Conservation (phyloP, 1,140 invertebrate genomes). For the Mesaphorura yosii region DNA sequence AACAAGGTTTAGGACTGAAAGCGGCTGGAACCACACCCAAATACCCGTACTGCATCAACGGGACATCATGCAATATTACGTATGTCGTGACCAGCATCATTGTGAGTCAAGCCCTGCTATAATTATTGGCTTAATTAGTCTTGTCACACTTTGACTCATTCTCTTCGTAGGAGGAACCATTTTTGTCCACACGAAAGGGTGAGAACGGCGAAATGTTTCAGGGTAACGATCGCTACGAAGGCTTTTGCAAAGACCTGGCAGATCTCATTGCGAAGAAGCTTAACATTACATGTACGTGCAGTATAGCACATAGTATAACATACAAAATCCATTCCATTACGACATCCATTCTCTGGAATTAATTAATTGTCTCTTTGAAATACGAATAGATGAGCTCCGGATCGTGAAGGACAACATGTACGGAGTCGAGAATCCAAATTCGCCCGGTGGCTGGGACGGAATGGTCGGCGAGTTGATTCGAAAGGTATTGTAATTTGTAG, state of each 20-base stretch:
- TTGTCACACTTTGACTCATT: no score
- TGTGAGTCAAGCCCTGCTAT: constrained; percentile 45
- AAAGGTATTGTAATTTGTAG: constrained; percentile 17
- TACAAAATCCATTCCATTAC: neutral
- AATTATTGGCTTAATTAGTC: no score
- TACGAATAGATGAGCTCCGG: constrained; percentile 21
- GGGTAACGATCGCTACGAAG: constrained; percentile 77
- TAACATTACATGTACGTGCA: constrained; percentile 70
- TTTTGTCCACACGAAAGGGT: constrained; percentile 63
- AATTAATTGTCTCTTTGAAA: neutral
- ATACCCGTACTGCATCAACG: no score
- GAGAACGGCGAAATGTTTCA: constrained; percentile 42
- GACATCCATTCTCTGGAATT: neutral
- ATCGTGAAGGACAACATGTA: constrained; percentile 28
- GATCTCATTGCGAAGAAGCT: constrained; percentile 66
- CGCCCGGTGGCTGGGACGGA: constrained; percentile 28
- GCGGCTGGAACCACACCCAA: no score
- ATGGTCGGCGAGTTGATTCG: constrained; percentile 30
- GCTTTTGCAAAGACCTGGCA: constrained; percentile 86
- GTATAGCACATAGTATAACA: neutral
- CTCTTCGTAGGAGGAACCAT: constrained; percentile 63
- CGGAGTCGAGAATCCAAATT: constrained; percentile 24
- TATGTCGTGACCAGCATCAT: constrained; percentile 82
- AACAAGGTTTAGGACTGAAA: neutral
- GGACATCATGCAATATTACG: no score